Evolutionary conservation across 2,797 vertebrate species (phyloP), one percentile per base, ranked within the genome.

Genomic region (Columba guinea): DNA sequence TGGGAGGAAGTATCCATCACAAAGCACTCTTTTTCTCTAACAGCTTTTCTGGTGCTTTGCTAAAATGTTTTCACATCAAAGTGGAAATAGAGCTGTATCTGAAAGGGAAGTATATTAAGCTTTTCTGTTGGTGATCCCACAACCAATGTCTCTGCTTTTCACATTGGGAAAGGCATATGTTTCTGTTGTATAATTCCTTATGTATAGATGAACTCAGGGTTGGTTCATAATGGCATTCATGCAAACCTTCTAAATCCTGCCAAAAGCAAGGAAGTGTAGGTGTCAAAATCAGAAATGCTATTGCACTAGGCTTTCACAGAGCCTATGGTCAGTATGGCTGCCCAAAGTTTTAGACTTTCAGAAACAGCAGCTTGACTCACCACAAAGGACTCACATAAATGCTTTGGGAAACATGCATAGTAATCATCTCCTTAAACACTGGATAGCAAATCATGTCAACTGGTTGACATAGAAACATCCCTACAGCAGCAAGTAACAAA

Each of bases 351-450:
- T 63, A 88, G 86, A 84, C 22, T 82, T 96, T 87, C 76, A 86
- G 91, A 94, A 93, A 81, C n/a, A 63, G 88, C 75, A 94, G 70
- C 73, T 85, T 96, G 82, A 75, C 62, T 84, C 37, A 62, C 39
- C 30, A 13, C 17, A 73, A 73, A 37, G n/a, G 48, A 51, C 30
- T 69, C 12, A 7, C 30, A 59, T 16, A 90, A 90, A 81, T 65
- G 49, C 67, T 87, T 96, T 94, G 48, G 83, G 63, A 76, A 87
- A 65, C 17, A 95, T 68, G 56, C 81, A 75, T 85, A 63, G 74
- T 92, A 88, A 96, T 94, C 11, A 93, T 75, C 70, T 97, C 60
- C 60, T 92, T 93, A 91, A 91, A 73, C 44, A 90, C 35, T 89
- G 62, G 30, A 91, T 94, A 79, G 77, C 74, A 87, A 63, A 83